Evolutionary conservation across 2,797 vertebrate species (phyloP).

Genomic region (Halcyon leucocephala): DNA sequence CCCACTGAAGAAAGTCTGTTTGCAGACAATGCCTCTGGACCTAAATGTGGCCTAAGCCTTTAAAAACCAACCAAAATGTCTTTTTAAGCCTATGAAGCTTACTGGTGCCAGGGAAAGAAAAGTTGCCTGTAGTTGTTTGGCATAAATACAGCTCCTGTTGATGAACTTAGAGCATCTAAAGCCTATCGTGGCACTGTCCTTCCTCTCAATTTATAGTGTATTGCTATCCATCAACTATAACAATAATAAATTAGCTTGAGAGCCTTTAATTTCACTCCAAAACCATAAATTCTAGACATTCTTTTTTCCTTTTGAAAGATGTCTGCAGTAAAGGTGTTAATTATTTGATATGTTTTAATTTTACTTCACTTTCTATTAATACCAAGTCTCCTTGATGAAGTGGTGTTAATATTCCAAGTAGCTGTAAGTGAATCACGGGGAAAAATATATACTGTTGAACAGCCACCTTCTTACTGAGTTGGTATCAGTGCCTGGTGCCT

Average conservation of each 20-base stretch:
- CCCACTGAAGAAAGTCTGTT: background rate
- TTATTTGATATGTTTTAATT: background rate
- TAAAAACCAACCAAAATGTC: background rate
- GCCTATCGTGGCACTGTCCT: background rate
- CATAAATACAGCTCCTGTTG: background rate
- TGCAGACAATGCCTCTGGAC: background rate
- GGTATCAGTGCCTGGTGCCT: background rate
- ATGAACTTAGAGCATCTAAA: background rate
- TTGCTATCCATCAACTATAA: background rate
- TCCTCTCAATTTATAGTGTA: background rate
- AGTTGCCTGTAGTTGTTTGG: background rate
- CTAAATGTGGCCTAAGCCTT: background rate
- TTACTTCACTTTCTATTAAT: background rate
- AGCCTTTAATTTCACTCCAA: background rate
- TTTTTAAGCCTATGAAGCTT: background rate
- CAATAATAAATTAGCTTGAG: background rate
- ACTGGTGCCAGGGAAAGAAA: background rate
- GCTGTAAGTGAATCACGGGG: background rate
- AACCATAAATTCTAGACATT: background rate
- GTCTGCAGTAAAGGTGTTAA: background rate
- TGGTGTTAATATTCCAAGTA: background rate
- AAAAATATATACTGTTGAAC: background rate
- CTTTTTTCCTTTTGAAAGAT: background rate
- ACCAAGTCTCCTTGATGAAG: background rate
- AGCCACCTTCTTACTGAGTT: rapidly evolving